phyloP scores from a whole-genome alignment of 2,888 invertebrate species.

The Bruchidius siliquastri region DNA sequence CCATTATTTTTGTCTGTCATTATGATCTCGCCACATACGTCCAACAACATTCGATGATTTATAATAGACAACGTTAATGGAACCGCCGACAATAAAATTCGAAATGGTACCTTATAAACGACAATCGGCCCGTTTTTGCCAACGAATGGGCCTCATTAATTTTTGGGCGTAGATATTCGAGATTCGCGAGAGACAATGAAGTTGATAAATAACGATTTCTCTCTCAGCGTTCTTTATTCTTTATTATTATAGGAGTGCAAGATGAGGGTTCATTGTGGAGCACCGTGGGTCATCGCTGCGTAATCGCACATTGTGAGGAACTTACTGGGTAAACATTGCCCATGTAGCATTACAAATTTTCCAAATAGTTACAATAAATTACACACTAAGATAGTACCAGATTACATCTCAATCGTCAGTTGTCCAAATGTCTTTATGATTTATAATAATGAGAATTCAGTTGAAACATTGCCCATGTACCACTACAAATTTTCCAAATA shows the following conservation, averaged over 20 bases:
- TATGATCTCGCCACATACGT: background rate
- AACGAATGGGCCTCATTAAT: background rate
- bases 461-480: too few relatives aligned
- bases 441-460: too few relatives aligned
- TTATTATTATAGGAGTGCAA: background rate
- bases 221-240: background rate
- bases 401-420: too few relatives aligned
- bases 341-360: too few relatives aligned
- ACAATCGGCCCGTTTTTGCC: background rate
- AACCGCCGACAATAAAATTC: background rate
- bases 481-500: too few relatives aligned
- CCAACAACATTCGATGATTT: background rate
- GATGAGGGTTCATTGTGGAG: background rate
- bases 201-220: background rate
- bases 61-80: background rate
- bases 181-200: background rate
- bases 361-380: too few relatives aligned
- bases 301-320: too few relatives aligned
- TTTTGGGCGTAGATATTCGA: background rate
- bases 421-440: too few relatives aligned
- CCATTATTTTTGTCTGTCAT: background rate
- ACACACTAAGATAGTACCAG: too few relatives aligned
- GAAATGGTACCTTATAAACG: background rate
- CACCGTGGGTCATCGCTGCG: background rate
- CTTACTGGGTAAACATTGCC: too few relatives aligned